Evolutionary conservation across 64 coral and sea anemone genomes (phyloP), one percentile per base, ranked within the genome.

Genomic region (Actinia equina): DNA sequence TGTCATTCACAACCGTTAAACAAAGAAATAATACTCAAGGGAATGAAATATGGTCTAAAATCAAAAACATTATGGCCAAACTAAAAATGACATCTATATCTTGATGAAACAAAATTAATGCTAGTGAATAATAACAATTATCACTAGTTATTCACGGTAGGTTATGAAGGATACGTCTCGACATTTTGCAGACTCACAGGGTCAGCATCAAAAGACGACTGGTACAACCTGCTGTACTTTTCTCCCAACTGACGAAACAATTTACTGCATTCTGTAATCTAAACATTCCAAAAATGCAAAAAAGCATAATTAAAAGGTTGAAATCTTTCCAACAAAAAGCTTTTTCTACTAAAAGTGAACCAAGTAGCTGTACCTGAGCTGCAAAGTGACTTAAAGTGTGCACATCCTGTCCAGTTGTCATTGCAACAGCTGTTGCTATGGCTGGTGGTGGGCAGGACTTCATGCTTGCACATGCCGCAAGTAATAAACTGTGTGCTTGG

Each of bases 381-480:
- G 92, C 89, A 63, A 94, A 94, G 43, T 91, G 92, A 85, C 92
- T 98, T 83, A 94, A 85, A 17, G 70, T 91, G 58, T 98, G 89
- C 9, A 91, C 89, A 44, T 98, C 95, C 88, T 94, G 95, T 58
- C 92, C 89, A 88, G 95, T 98, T 63, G 95, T 89, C 95, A 98
- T 98, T 84, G 89, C 92, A 91, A 98, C 87, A 69, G 95, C 92
- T 45, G 89, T 98, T n/a, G 95, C 95, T 54, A 98, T 91, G 23
- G 95, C 95, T 78, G 95, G 92, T 4, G 95, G 95, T 51, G 95
- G 95, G 37, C 95, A 98, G 13, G 95, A 98, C 80, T 94, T 94
- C 84, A 98, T 92, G 41, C 92, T 98, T 15, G 95, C 95, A 58
- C 95, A 98, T 51, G 92, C 89, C 18, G 89, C 89, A 43, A 98